Evolutionary conservation across 1,140 invertebrate species (phyloP).

Genomic region (Tigriopus japonicus): DNA sequence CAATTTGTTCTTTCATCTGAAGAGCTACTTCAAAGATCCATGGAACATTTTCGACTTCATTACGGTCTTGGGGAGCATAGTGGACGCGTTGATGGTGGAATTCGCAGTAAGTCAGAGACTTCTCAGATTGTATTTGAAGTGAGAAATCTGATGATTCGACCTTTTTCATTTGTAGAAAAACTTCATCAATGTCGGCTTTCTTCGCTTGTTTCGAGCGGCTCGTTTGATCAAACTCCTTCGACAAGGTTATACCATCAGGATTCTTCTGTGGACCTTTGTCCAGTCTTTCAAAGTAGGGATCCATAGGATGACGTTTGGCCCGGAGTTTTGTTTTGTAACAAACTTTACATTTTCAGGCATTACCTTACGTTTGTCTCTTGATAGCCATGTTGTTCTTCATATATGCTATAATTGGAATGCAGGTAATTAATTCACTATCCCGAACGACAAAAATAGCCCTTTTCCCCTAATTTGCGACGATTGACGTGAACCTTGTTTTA

Average conservation of each 20-base stretch:
- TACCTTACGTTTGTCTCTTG: slow-evolving; percentile 98
- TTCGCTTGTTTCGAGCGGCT: slow-evolving; percentile 94
- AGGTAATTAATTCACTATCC: slow-evolving; percentile 41
- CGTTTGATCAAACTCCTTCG: slow-evolving; percentile 94
- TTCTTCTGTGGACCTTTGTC: slow-evolving; percentile 98
- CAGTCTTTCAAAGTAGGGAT: slow-evolving; percentile 86
- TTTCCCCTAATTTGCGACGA: no score
- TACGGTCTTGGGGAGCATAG: slow-evolving; percentile 96
- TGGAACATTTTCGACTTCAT: slow-evolving; percentile 99
- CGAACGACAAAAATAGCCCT: not conserved
- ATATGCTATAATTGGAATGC: slow-evolving; percentile 99
- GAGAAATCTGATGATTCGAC: not conserved
- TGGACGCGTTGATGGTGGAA: slow-evolving; percentile 94
- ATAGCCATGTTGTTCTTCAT: slow-evolving; percentile 99
- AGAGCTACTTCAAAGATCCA: slow-evolving; percentile 99
- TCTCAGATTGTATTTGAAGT: not conserved
- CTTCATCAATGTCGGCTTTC: slow-evolving; percentile 95
- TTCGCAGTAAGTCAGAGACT: slow-evolving; percentile 58
- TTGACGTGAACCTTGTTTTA: no score
- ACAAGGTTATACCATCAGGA: slow-evolving; percentile 98
- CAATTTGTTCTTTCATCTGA: slow-evolving; percentile 25
- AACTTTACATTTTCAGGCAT: slow-evolving; percentile 39
- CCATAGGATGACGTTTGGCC: no score
- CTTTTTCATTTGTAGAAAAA: slow-evolving; percentile 34
- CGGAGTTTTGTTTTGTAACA: no score